Evolutionary conservation across 2,888 invertebrate genomes (phyloP), one percentile per base, ranked within the genome.

Genomic region (Hoplodrina ambigua): DNA sequence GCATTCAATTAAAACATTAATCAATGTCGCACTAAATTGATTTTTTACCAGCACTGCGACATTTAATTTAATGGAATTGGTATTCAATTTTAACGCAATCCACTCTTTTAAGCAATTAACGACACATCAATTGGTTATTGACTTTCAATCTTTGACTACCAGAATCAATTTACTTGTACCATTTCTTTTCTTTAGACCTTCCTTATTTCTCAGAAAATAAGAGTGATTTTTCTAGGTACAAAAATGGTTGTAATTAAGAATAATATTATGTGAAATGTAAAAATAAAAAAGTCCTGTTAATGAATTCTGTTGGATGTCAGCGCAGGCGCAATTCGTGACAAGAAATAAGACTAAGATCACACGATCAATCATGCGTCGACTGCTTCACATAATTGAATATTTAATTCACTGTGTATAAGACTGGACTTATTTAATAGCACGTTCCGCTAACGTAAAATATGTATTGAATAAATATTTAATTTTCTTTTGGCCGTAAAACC

Each of bases 301-400:
- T 72, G 33, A 54, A 68, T 71, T 61, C 53, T n/a, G 13, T 63
- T 57, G 63, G 13, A 70, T 67, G 49, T 66, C 69, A 11, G 65
- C 56, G 33, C 69, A 65, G 49, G 49, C 61, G 74, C 13, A 0
- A 20, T 64, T 80, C 78, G 68, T 83, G 81, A 80, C 67, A 61
- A 80, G 80, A 78, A 81, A 83, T 71, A 84, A 79, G 66, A 72
- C 46, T 46, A n/a, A 33, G 49, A 72, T 63, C 62, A 78, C 72
- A 65, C 72, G 71, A 87, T 87, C 82, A 75, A 75, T 87, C 84
- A 87, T 79, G 80, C 79, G 75, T 66, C 70, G 74, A 77, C 68
- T 65, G 72, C 41, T 65, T 58, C 62, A 69, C 64, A 71, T 85
- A 82, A 86, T 85, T 87, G 79, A 87, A 86, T 84, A 84, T 80